Conservation (phyloP, 1,140 invertebrate species). For the Plutomurus gul region DNA sequence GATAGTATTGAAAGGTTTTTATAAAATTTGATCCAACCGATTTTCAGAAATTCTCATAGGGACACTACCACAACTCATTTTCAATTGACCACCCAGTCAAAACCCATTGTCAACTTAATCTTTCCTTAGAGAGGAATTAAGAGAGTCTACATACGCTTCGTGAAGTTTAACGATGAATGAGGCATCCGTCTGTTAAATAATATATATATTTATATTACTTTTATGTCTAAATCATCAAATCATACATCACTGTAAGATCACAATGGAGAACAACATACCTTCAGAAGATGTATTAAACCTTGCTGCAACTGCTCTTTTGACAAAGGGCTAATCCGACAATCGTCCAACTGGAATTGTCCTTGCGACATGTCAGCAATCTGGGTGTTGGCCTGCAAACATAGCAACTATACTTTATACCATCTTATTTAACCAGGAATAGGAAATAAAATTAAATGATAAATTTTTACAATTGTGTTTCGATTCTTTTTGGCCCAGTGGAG, state of each 20-base stretch:
- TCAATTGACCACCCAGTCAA: too few species aligned
- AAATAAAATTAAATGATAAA: neutral
- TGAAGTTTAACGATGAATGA: conserved; percentile 57
- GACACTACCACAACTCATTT: neutral
- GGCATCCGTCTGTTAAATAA: conserved; percentile 57
- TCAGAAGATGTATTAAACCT: neutral
- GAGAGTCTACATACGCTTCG: conserved; percentile 56
- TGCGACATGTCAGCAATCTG: neutral
- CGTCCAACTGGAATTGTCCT: neutral
- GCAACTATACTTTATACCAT: neutral
- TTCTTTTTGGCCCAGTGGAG: neutral
- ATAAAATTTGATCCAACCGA: too few species aligned
- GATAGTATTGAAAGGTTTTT: too few species aligned
- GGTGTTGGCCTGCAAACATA: neutral
- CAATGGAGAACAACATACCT: neutral
- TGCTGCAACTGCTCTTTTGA: neutral
- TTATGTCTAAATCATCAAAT: neutral
- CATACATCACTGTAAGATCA: neutral
- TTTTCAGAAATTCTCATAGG: neutral
- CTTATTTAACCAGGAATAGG: neutral
- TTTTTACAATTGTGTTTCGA: neutral
- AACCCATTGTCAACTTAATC: neutral
- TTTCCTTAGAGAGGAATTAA: neutral
- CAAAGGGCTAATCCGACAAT: neutral
- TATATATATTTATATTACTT: too few species aligned